Conservation (phyloP, 2,113 vertebrate genomes). For the Vulpes ferrilata region DNA sequence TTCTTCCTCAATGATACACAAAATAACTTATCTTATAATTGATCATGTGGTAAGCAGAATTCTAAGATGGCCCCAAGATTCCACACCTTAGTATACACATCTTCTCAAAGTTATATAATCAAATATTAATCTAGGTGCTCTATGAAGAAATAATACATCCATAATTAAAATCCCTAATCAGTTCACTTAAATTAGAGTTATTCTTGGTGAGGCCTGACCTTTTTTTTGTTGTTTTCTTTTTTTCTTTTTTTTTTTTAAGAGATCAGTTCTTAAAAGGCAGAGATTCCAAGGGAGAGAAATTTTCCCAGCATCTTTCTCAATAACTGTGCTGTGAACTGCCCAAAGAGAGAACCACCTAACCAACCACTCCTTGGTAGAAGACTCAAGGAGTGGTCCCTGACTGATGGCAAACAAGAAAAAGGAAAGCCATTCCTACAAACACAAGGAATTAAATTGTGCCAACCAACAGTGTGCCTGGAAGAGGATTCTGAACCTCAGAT, state of each 20-base stretch:
- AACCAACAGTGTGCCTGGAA: not conserved
- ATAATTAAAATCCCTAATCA: constrained; percentile 3
- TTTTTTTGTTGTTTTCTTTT: no score
- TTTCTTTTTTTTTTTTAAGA: not conserved
- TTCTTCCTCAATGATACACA: not conserved
- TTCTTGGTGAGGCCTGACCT: not conserved
- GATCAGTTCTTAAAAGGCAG: not conserved
- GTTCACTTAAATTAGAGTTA: not conserved
- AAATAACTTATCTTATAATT: not conserved
- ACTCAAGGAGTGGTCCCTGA: not conserved
- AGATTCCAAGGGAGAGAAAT: not conserved
- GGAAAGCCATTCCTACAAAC: not conserved
- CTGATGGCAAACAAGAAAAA: not conserved
- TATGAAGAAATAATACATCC: not conserved
- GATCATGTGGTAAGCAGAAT: not conserved
- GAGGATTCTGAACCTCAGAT: not conserved
- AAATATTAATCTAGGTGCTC: not conserved
- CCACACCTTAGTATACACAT: not conserved
- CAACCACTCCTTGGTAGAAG: no score
- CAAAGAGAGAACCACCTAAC: not conserved
- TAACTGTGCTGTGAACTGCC: not conserved
- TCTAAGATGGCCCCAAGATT: not conserved
- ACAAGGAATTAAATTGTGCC: not conserved
- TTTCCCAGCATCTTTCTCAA: not conserved
- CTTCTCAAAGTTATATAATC: not conserved